phyloP scores from a whole-genome alignment of 2,797 vertebrate species.

The Thalassophryne amazonica region DNA sequence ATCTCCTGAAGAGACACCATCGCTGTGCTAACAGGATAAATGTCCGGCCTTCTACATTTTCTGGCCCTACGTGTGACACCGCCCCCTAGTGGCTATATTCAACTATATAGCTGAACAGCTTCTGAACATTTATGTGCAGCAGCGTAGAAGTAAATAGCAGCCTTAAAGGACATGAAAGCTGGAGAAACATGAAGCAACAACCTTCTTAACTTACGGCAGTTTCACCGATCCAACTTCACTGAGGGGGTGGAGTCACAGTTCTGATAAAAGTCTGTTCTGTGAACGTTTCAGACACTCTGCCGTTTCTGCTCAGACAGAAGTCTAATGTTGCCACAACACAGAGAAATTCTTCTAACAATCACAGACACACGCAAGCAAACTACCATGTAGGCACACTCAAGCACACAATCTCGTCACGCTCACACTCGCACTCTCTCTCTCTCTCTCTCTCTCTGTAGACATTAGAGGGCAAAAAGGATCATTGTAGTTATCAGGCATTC shows the following conservation, averaged over 20 bases:
- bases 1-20: no score
- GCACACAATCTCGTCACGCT: slow-evolving; percentile 6
- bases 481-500: slow-evolving; percentile 62
- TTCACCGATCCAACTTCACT: slow-evolving; percentile 47
- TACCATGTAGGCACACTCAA: slow-evolving; percentile 13
- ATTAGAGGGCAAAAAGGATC: slow-evolving; percentile 56
- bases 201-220: slow-evolving; percentile 65
- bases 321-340: slow-evolving; percentile 50
- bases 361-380: slow-evolving; percentile 54
- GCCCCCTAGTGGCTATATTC: no score
- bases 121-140: no score
- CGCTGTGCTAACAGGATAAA: no score
- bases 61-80: no score
- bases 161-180: slow-evolving; percentile 46
- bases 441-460: slow-evolving; percentile 25
- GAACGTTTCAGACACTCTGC: slow-evolving; percentile 32
- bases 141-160: no score
- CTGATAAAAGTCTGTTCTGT: slow-evolving; percentile 45
- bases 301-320: slow-evolving; percentile 40
- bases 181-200: slow-evolving; percentile 67
- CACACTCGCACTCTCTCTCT: neutral
- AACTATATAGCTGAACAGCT: no score
- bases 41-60: no score
- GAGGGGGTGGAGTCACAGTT: slow-evolving; percentile 10
- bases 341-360: slow-evolving; percentile 49